A percentile compares a stretch with the other conserved stretches of the same genome.
Evolutionary conservation across 2,113 vertebrate genomes (phyloP).

Genomic region (Vidua macroura): DNA sequence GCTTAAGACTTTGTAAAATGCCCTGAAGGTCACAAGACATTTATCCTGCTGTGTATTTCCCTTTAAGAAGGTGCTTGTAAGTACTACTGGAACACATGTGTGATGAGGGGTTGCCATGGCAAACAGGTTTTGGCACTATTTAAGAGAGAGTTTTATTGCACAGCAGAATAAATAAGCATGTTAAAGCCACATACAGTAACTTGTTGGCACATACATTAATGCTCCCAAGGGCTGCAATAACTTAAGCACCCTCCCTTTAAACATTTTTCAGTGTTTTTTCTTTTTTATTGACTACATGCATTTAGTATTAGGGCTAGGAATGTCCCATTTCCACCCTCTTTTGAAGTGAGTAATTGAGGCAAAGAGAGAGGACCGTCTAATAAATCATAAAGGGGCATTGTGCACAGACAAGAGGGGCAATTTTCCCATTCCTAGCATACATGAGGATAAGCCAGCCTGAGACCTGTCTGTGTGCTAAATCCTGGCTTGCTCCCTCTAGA

Average conservation of each 20-base stretch:
- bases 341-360: slow-evolving; percentile 56
- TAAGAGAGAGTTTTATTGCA: slow-evolving; percentile 64
- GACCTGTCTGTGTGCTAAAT: not conserved
- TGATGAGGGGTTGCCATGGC: slow-evolving; percentile 59
- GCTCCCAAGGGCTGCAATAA: slow-evolving; percentile 67
- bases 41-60: slow-evolving; percentile 31
- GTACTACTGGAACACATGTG: slow-evolving; percentile 28
- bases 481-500: not conserved
- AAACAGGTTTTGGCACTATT: slow-evolving; percentile 62
- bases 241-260: slow-evolving; percentile 62
- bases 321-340: slow-evolving; percentile 57
- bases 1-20: slow-evolving; percentile 47
- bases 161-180: slow-evolving; percentile 65
- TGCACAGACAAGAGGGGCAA: not conserved
- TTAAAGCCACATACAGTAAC: slow-evolving; percentile 67
- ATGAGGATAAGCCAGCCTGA: not conserved
- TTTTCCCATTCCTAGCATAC: not conserved
- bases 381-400: slow-evolving; percentile 57
- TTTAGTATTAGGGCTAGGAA: slow-evolving; percentile 65
- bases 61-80: slow-evolving; percentile 57
- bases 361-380: slow-evolving; percentile 21
- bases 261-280: slow-evolving; percentile 54
- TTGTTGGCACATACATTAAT: slow-evolving; percentile 70
- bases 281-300: slow-evolving; percentile 68
- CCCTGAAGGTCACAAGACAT: slow-evolving; percentile 29